Evolutionary conservation across 2,888 invertebrate genomes (phyloP).

Genomic region (Cyclophora punctaria): DNA sequence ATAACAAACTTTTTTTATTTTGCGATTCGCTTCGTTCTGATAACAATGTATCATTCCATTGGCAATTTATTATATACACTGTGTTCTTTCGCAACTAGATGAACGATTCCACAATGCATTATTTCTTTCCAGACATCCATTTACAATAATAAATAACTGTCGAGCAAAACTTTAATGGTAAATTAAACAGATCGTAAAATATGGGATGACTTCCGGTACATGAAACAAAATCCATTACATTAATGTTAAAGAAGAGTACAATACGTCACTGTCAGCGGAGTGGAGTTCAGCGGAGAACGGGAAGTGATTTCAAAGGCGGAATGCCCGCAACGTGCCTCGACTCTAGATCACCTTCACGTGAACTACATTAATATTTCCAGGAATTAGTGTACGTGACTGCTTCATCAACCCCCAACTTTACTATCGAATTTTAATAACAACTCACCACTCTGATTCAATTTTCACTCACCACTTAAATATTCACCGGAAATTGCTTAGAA

Average conservation of each 20-base stretch:
- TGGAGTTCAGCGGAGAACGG: conserved; percentile 50
- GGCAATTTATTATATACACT: too few species aligned
- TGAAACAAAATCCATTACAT: conserved; percentile 69
- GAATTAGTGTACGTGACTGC: conserved; percentile 54
- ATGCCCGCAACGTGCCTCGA: conserved; percentile 64
- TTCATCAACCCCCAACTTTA: conserved; percentile 31
- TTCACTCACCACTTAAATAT: background rate
- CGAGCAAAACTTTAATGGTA: conserved; percentile 27
- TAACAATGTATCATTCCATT: too few species aligned
- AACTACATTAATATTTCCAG: conserved; percentile 59
- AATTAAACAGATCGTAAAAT: conserved; percentile 48
- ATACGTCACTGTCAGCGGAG: conserved; percentile 67
- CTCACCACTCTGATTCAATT: conserved; percentile 15
- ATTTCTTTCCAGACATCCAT: too few species aligned
- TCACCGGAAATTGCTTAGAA: too few species aligned
- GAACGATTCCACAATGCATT: too few species aligned
- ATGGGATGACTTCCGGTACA: conserved; percentile 59
- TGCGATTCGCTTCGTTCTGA: too few species aligned
- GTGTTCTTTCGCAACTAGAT: too few species aligned
- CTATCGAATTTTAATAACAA: conserved; percentile 26
- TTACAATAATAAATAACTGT: too few species aligned
- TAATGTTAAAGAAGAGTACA: conserved; percentile 69
- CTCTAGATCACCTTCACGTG: conserved; percentile 47
- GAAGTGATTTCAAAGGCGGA: conserved; percentile 70
- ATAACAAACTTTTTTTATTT: too few species aligned